Evolutionary conservation across 1,140 invertebrate species (phyloP).

Genomic region (Neoseiulus cucumeris): DNA sequence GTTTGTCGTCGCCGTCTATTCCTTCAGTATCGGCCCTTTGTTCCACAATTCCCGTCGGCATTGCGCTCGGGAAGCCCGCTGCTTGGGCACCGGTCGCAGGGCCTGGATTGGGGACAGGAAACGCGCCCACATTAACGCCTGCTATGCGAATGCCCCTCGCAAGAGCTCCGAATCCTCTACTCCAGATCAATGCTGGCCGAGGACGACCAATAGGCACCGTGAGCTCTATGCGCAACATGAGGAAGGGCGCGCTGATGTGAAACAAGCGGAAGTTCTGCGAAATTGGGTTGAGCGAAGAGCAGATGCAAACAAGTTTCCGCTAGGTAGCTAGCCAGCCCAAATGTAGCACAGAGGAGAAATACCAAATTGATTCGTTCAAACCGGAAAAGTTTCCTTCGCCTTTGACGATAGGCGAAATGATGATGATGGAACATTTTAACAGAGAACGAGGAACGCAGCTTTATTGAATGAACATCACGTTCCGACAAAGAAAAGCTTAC

Average conservation of each 20-base stretch:
- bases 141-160: constrained; percentile 16
- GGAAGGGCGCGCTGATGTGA: constrained; percentile 2
- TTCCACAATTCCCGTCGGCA: background rate
- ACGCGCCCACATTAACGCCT: constrained; percentile 15
- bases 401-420: no score
- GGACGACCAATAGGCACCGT: constrained; percentile 3
- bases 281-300: no score
- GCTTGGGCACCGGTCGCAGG: constrained; percentile 17
- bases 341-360: no score
- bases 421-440: no score
- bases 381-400: no score
- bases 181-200: constrained; percentile 15
- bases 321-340: no score
- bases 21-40: background rate
- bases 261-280: no score
- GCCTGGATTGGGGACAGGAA: constrained; percentile 13
- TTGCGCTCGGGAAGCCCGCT: constrained; percentile 9
- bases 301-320: no score
- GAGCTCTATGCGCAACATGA: background rate
- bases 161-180: constrained; percentile 17
- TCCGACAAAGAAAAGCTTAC: no score
- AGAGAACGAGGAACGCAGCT: no score
- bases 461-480: no score
- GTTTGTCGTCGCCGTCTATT: background rate
- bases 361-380: no score